Base-by-base conservation (phyloP, 1,140 invertebrate species). In the Leucophenga varia region DNA sequence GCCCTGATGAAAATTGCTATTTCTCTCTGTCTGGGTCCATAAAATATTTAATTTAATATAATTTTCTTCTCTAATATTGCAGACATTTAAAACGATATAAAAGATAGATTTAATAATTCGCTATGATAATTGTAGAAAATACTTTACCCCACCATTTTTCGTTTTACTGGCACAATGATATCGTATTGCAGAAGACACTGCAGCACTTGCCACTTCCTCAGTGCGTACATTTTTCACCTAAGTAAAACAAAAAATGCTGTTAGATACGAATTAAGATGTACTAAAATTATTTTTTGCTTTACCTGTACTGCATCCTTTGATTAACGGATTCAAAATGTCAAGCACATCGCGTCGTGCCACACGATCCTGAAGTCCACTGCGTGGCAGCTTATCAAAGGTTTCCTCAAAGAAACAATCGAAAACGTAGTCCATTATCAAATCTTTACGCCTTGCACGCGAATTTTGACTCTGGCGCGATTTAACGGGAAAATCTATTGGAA, bases 331-430 rank as follows among this genome's bases (percentile, higher is more conserved):
- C 12, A 75, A 59, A 40, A 75, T 72, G 46, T 75, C 73, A 21
- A 75, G 57, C 7, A 75, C 69, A 57, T 75, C 54, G 8, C 68
- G 65, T 1, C 73, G 57, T 0, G 72, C 74, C 17, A 64, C 54
- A 1, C 70, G 63, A 36, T 75, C 63, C 59, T 75, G 68, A 30
- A 75, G 28, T 0, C 72, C 73, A 40, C 68, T 75, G 1, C 73
- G 58, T 1, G 67, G 64, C 7, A 75, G 60, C 34, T 59, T 64
- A 37, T 59, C 59, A 16, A 75, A 72, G 25, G 73, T 75, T 48
- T 75, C 61, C 16, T 74, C 61, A 37, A 60, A 75, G 51, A 75
- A 75, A 45, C 73, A 75, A 55, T 75, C 73, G 35, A 75, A 75
- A 39, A 75, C 74, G 42, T 60, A 72, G 46, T 75, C 73, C 73